Conservation (phyloP, 92 coral and sea anemone genomes). For the Porites divaricata region DNA sequence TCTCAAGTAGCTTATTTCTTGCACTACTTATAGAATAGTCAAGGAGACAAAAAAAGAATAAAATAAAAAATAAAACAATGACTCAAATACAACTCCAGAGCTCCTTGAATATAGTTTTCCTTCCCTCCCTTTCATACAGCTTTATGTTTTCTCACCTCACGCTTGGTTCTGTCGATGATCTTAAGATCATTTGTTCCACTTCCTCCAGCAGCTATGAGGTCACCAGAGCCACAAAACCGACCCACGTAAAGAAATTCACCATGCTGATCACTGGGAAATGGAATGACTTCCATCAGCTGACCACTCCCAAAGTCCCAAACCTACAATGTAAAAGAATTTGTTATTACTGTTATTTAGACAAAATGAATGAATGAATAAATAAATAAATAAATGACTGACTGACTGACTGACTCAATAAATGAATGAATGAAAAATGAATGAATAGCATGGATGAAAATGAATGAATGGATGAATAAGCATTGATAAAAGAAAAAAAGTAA, state of each 20-base stretch:
- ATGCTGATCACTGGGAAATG: conserved; percentile 79
- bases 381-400: too few relatives aligned
- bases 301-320: conserved; percentile 98
- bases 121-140: neutral
- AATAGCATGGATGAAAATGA: too few relatives aligned
- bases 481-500: too few relatives aligned
- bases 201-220: conserved; percentile 93
- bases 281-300: conserved; percentile 73
- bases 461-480: too few relatives aligned
- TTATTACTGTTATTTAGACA: neutral
- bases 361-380: neutral
- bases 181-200: conserved; percentile 95
- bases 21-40: too few relatives aligned
- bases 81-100: too few relatives aligned
- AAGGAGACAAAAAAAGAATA: too few relatives aligned
- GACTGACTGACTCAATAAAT: too few relatives aligned
- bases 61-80: too few relatives aligned
- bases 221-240: conserved; percentile 70
- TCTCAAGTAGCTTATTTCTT: too few relatives aligned
- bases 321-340: conserved; percentile 34
- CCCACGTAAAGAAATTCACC: conserved; percentile 92
- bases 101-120: neutral
- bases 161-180: conserved; percentile 73
- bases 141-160: conserved; percentile 54
- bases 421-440: too few relatives aligned